A percentile compares a stretch with the other conserved stretches of the same genome.
Evolutionary conservation across 2,113 vertebrate species (phyloP).

Genomic region (Plestiodon gilberti): DNA sequence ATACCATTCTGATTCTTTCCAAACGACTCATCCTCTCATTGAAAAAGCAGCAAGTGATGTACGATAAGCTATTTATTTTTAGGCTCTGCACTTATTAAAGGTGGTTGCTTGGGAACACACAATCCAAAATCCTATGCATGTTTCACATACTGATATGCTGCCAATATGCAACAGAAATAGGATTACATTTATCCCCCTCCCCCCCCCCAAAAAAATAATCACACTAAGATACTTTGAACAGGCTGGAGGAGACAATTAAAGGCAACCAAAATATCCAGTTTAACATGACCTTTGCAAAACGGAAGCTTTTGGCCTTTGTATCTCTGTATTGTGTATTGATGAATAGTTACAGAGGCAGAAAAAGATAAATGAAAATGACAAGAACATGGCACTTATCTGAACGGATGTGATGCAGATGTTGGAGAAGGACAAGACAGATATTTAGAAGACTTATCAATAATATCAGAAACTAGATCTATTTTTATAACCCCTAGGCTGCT

Average conservation of each 20-base stretch:
- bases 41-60: background rate
- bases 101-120: background rate
- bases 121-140: conserved; percentile 4
- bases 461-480: background rate
- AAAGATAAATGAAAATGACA: conserved; percentile 12
- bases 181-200: background rate
- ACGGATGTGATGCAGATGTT: conserved; percentile 49
- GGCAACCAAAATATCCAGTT: conserved; percentile 48
- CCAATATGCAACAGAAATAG: conserved; percentile 31
- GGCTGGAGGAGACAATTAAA: conserved; percentile 43
- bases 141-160: conserved; percentile 8
- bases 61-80: background rate
- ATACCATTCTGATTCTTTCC: background rate
- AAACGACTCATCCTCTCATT: background rate
- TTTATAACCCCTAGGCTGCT: background rate
- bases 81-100: background rate
- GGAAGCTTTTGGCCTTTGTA: conserved; percentile 50
- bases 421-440: conserved; percentile 43
- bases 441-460: conserved; percentile 43
- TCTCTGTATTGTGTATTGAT: conserved; percentile 51
- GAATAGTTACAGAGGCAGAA: conserved; percentile 53
- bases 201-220: conserved; percentile 1
- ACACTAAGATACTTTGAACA: conserved; percentile 37
- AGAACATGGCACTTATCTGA: conserved; percentile 45
- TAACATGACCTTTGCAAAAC: conserved; percentile 60